Evolutionary conservation across 2,113 vertebrate genomes (phyloP).

Genomic region (Sapayoa aenigma): DNA sequence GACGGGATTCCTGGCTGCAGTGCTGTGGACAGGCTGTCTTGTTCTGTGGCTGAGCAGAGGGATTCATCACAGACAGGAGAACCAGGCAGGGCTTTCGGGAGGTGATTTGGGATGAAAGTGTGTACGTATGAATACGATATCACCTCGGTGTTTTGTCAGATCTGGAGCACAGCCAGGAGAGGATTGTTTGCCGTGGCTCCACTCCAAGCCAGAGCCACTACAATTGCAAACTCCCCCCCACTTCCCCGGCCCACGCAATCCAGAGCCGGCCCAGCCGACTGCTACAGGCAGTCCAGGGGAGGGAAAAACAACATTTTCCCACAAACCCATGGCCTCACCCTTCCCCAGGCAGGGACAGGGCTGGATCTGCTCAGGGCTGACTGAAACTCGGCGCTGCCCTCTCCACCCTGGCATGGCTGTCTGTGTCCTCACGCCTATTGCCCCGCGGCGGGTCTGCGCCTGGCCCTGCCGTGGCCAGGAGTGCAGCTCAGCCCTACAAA

Average conservation of each 20-base stretch:
- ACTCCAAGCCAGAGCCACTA: conserved; percentile 51
- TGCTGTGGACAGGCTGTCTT: neutral
- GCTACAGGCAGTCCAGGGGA: conserved; percentile 45
- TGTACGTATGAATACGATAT: neutral
- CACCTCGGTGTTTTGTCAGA: conserved; percentile 23
- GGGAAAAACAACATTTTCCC: conserved; percentile 42
- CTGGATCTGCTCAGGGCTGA: neutral
- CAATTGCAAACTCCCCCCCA: neutral
- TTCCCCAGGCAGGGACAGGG: conserved; percentile 4
- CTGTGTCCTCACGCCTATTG: neutral
- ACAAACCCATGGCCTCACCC: conserved; percentile 37
- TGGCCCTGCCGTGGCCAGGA: neutral
- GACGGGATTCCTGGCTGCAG: neutral
- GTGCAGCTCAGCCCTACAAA: neutral
- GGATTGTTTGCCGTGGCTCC: conserved; percentile 25
- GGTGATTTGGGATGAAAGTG: conserved; percentile 6
- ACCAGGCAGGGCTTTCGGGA: neutral
- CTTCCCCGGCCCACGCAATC: conserved; percentile 23
- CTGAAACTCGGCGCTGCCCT: neutral
- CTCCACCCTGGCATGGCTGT: neutral
- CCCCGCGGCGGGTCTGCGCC: neutral
- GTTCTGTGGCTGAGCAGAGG: neutral
- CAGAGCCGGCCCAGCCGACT: conserved; percentile 6
- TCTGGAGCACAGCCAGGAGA: conserved; percentile 12
- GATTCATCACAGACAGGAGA: neutral